Evolutionary conservation across 2,113 vertebrate species (phyloP).

Genomic region (Turnix velox): DNA sequence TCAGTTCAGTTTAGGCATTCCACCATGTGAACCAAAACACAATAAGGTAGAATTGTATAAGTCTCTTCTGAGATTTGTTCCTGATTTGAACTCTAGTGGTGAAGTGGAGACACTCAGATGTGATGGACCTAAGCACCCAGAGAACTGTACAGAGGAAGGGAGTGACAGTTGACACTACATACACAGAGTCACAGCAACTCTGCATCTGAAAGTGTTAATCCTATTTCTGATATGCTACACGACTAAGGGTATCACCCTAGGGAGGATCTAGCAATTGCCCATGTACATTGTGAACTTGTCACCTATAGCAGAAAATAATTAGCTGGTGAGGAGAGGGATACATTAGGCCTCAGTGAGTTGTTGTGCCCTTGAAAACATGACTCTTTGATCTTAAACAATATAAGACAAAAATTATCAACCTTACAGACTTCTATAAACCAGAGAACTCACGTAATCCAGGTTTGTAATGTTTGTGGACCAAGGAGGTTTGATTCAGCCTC

Average conservation of each 20-base stretch:
- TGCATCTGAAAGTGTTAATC: neutral
- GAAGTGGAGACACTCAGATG: neutral
- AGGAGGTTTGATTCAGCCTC: neutral
- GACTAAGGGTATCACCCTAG: neutral
- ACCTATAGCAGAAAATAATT: neutral
- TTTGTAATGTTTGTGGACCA: neutral
- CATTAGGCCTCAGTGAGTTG: neutral
- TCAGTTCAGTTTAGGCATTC: neutral
- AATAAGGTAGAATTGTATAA: neutral
- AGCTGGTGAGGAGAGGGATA: neutral
- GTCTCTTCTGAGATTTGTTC: fast-evolving
- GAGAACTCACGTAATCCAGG: neutral
- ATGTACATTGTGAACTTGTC: neutral
- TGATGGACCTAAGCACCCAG: neutral
- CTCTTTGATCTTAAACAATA: neutral
- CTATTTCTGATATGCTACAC: neutral
- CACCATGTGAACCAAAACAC: neutral
- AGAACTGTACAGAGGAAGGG: neutral
- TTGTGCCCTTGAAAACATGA: neutral
- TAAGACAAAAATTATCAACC: neutral
- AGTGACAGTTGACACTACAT: neutral
- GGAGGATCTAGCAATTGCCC: neutral
- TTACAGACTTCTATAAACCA: neutral
- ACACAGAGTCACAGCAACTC: neutral
- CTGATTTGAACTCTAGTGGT: neutral